Evolutionary conservation across 1,140 invertebrate genomes (phyloP), one percentile per base, ranked within the genome.

Genomic region (Drosophila pectinifera): DNA sequence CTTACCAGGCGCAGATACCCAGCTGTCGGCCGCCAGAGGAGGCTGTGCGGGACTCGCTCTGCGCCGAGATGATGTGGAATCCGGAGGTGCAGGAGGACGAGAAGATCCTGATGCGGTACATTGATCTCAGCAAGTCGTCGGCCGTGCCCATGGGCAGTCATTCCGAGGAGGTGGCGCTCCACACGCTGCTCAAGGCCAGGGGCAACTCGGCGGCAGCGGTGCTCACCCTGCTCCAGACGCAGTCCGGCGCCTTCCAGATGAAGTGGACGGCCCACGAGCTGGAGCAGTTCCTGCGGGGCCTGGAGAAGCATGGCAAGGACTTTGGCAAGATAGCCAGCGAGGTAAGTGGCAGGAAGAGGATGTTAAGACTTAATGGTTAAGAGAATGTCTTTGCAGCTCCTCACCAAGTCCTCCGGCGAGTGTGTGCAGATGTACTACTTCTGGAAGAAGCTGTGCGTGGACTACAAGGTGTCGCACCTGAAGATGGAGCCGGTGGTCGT

Each of bases 401-500:
- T 94, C 81, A 96, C 95, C 22, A 99, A 99, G 94, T 95, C 96
- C 46, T 95, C 96, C 5, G 98, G 97, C 90, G 97, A 99, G 90
- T 99, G 98, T 93, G 94, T 99, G 79, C 97, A 98, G 93, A 99
- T 99, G 93, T 99, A 99, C 93, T 99, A 99, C 92, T 95, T 99
- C 79, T 99, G 98, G 98, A 99, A 99, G 93, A 98, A 98, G 93
- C 95, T 98, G 14, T 98, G 97, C 78, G 95, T 96, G 56, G 96
- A 98, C 91, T 89, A 89, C 41, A 95, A 95, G 75, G 89, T 91
- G 5, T 88, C 91, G 8, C 90, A 92, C 53, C 43, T 92, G 13
- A 92, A 91, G 57, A 82, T 84, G 76, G 84, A 89, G 43, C 80
- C 84, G 6, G 85, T 80, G 43, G 51, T 63, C 4, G 73, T 65